Percentiles rank a stretch among this genome's conserved stretches.
Conservation (phyloP, 2,113 vertebrate species). For the Odocoileus hemionus region DNA sequence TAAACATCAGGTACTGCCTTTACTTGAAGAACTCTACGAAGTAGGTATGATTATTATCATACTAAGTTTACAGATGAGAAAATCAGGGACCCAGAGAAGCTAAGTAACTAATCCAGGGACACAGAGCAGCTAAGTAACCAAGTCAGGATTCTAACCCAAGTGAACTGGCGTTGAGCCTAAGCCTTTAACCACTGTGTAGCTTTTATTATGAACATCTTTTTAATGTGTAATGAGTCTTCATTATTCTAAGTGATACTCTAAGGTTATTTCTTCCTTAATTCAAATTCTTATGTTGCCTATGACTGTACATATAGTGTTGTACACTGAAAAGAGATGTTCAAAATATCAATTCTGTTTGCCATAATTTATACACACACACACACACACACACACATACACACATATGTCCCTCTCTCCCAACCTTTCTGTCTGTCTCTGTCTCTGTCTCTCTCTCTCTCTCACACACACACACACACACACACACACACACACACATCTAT, state of each 20-base stretch:
- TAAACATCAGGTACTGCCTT: not conserved
- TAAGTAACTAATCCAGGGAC: not conserved
- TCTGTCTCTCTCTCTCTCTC: not conserved
- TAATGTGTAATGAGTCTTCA: not conserved
- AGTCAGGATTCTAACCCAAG: not conserved
- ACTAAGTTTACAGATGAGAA: not conserved
- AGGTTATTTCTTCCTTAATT: not conserved
- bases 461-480: not conserved
- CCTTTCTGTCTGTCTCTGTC: not conserved
- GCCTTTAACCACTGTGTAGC: not conserved
- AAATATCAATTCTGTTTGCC: not conserved
- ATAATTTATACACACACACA: not conserved
- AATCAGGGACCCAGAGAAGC: slow-evolving; percentile 1
- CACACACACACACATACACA: rapidly evolving
- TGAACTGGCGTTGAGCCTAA: not conserved
- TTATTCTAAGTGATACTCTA: not conserved
- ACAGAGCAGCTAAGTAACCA: not conserved
- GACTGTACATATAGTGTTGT: not conserved
- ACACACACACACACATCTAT: not conserved
- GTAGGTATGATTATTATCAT: not conserved
- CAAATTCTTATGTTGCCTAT: not conserved
- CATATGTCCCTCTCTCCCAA: not conserved
- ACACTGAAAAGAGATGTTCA: not conserved
- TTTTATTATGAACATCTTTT: not conserved
- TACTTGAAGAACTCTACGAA: not conserved